These are phyloP conservation scores for Drosophila prosaltans DNA, from an alignment of 1,140 invertebrate genomes.

Conservation along the genomic window DNA sequence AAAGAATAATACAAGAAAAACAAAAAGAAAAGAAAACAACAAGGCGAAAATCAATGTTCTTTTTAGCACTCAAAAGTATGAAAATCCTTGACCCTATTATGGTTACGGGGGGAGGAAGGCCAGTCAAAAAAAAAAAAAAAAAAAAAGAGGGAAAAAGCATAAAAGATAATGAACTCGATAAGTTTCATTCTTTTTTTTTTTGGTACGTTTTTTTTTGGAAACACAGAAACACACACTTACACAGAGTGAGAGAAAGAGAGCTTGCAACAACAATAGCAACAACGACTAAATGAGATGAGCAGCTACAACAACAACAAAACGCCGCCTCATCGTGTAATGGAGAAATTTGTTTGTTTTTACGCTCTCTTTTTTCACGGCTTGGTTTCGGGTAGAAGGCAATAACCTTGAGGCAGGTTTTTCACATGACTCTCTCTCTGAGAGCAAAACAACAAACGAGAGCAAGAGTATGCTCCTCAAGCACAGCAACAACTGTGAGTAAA, in stretches of 20 bases:
- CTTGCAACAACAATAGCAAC: constrained; percentile 9
- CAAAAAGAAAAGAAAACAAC: neutral
- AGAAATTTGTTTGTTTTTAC: constrained; percentile 71
- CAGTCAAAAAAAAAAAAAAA: constrained; percentile 2
- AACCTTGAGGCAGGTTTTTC: constrained; percentile 80
- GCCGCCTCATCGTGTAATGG: constrained; percentile 65
- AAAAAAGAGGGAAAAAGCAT: constrained; percentile 23
- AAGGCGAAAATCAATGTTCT: constrained; percentile 24
- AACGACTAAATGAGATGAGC: constrained; percentile 14
- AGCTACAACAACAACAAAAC: constrained; percentile 43
- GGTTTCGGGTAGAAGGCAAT: constrained; percentile 67
- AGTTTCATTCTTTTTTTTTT: constrained; percentile 49
- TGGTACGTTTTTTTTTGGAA: constrained; percentile 21
- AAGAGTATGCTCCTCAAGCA: constrained; percentile 17
- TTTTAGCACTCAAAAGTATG: constrained; percentile 37
- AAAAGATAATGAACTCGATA: constrained; percentile 71
- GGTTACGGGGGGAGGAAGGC: neutral
- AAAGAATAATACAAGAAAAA: neutral
- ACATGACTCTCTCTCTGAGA: constrained; percentile 36
- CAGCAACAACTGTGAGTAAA: constrained; percentile 24
- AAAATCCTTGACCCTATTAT: constrained; percentile 73
- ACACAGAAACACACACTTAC: constrained; percentile 2
- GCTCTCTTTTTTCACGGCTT: constrained; percentile 56
- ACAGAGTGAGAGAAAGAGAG: constrained; percentile 26
- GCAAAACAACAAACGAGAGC: constrained; percentile 14